Evolutionary conservation across 2,888 invertebrate genomes (phyloP).

Genomic region (Diploptera punctata): DNA sequence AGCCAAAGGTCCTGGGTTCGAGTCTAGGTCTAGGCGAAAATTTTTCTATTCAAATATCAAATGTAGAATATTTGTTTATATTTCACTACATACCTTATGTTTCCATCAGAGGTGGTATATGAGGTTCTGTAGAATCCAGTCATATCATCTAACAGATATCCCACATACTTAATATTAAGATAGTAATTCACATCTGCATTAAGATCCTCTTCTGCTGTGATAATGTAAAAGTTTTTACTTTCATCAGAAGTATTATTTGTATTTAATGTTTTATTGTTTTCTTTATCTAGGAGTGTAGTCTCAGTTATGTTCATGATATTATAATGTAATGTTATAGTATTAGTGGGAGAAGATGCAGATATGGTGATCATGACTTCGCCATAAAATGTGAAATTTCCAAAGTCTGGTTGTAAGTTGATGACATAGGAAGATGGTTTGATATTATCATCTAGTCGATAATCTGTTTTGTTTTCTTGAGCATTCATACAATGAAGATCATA

Average conservation of each 20-base stretch:
- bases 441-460: not conserved
- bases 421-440: not conserved
- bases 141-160: conserved; percentile 63
- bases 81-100: too few relatives aligned
- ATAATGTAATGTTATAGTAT: conserved; percentile 26
- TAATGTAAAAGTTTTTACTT: conserved; percentile 60
- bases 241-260: conserved; percentile 43
- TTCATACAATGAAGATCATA: too few relatives aligned
- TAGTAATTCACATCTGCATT: conserved; percentile 55
- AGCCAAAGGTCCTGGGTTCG: too few relatives aligned
- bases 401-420: not conserved
- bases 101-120: conserved; percentile 49
- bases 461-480: too few relatives aligned
- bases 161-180: conserved; percentile 63
- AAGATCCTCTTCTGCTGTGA: conserved; percentile 55
- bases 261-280: not conserved
- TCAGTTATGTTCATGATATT: not conserved
- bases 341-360: not conserved
- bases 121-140: conserved; percentile 63
- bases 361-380: conserved; percentile 26
- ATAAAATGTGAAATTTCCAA: conserved; percentile 31
- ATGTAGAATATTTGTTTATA: too few relatives aligned
- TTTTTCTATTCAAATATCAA: too few relatives aligned
- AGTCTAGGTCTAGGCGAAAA: too few relatives aligned
- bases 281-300: not conserved